phyloP scores from a whole-genome alignment of 92 coral and sea anemone species.

The Scolanthus callimorphus region DNA sequence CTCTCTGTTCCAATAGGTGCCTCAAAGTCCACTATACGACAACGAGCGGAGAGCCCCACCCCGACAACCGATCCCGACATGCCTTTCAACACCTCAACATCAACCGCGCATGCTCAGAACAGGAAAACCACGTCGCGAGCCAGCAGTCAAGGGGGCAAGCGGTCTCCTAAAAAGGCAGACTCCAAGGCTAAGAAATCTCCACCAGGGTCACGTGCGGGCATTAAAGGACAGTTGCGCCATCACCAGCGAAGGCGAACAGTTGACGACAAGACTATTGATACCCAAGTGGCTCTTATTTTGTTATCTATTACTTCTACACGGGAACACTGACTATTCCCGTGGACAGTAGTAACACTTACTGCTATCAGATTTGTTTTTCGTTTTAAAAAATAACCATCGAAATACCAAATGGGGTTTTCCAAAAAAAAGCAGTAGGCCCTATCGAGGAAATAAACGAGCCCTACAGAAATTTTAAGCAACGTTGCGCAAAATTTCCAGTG shows the following conservation, averaged over 20 bases:
- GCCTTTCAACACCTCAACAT: conserved; percentile 25
- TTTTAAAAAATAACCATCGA: too few species aligned
- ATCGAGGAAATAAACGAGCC: too few species aligned
- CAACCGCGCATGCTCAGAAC: conserved; percentile 1
- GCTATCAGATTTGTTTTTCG: too few species aligned
- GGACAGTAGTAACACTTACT: too few species aligned
- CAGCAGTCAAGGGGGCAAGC: not conserved
- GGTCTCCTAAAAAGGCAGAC: not conserved
- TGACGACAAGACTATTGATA: too few species aligned
- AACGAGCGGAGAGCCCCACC: conserved; percentile 84
- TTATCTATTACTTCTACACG: too few species aligned
- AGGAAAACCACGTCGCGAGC: not conserved
- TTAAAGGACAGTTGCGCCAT: not conserved
- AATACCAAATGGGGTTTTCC: too few species aligned
- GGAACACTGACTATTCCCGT: too few species aligned
- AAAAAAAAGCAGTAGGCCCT: too few species aligned
- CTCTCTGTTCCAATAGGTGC: conserved; percentile 36
- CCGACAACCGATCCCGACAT: conserved; percentile 84
- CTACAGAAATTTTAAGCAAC: too few species aligned
- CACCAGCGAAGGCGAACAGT: not conserved
- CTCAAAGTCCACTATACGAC: conserved; percentile 39
- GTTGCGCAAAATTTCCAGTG: too few species aligned
- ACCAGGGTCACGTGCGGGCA: not conserved
- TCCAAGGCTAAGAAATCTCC: conserved; percentile 1
- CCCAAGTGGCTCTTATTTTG: too few species aligned